Evolutionary conservation across 2,797 vertebrate species (phyloP).

Genomic region (Halcyon leucocephala): DNA sequence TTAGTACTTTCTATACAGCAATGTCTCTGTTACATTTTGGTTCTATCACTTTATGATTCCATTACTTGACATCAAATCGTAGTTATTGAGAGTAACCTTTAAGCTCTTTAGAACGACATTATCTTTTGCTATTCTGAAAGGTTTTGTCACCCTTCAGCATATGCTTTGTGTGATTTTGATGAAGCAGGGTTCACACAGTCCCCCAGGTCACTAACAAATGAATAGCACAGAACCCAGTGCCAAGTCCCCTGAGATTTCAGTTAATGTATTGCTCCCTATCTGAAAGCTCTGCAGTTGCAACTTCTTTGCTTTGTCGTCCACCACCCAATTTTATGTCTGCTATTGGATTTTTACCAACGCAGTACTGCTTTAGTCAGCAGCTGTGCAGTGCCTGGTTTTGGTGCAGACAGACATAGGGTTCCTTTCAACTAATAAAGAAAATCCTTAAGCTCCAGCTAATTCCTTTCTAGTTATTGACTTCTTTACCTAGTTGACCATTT

Average conservation of each 20-base stretch:
- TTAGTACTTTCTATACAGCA: neutral
- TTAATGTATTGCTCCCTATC: neutral
- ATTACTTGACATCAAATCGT: neutral
- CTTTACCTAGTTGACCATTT: neutral
- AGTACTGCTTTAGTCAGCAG: neutral
- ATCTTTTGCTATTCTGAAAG: neutral
- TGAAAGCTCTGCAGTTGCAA: neutral
- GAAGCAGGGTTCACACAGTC: neutral
- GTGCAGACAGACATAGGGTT: neutral
- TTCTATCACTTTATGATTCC: neutral
- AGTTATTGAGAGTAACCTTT: neutral
- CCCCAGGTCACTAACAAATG: neutral
- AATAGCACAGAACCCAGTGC: neutral
- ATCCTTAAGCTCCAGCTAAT: neutral
- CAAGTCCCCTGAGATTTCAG: neutral
- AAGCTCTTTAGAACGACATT: neutral
- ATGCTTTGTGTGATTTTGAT: conserved; percentile 9
- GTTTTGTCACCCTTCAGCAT: neutral
- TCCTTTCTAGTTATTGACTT: neutral
- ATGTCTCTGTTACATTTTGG: neutral
- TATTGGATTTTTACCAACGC: neutral
- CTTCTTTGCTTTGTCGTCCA: neutral
- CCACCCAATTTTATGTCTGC: neutral
- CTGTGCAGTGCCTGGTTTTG: neutral
- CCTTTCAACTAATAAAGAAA: neutral